These are phyloP conservation scores for Anguilla rostrata DNA, from an alignment of 2,113 vertebrate species.

Conservation along the genomic window DNA sequence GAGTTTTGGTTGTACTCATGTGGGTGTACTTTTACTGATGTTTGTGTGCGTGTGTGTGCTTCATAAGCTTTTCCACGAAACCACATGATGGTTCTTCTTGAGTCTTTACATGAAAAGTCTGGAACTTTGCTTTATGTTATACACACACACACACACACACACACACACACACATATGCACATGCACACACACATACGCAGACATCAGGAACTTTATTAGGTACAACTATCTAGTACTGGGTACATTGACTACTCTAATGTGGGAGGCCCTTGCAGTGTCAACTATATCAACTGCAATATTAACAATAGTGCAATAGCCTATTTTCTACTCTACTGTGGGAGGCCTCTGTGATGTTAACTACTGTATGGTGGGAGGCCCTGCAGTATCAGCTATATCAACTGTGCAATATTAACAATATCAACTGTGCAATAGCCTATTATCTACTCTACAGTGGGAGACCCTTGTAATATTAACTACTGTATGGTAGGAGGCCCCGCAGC, in stretches of 20 bases:
- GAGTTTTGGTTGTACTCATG: neutral
- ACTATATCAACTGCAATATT: too few relatives aligned
- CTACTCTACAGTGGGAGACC: too few relatives aligned
- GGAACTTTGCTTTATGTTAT: neutral
- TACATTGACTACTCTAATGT: too few relatives aligned
- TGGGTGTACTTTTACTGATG: neutral
- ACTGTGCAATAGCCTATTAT: too few relatives aligned
- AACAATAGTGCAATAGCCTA: neutral
- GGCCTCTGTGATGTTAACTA: neutral
- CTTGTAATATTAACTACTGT: neutral
- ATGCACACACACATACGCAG: too few relatives aligned
- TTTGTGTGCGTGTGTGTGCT: neutral
- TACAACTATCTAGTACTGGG: too few relatives aligned
- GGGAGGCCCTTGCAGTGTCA: neutral
- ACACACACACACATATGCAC: too few relatives aligned
- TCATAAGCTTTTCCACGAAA: neutral
- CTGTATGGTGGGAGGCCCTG: too few relatives aligned
- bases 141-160: too few relatives aligned
- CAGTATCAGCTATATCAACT: too few relatives aligned
- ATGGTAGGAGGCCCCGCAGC: neutral
- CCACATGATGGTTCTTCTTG: neutral
- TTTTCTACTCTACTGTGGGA: neutral
- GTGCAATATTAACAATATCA: too few relatives aligned
- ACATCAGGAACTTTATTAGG: too few relatives aligned
- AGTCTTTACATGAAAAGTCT: neutral